Percentiles rank a stretch among this genome's conserved stretches.
phyloP scores from a whole-genome alignment of 2,113 vertebrate genomes.

The Epinephelus cyanopodus region DNA sequence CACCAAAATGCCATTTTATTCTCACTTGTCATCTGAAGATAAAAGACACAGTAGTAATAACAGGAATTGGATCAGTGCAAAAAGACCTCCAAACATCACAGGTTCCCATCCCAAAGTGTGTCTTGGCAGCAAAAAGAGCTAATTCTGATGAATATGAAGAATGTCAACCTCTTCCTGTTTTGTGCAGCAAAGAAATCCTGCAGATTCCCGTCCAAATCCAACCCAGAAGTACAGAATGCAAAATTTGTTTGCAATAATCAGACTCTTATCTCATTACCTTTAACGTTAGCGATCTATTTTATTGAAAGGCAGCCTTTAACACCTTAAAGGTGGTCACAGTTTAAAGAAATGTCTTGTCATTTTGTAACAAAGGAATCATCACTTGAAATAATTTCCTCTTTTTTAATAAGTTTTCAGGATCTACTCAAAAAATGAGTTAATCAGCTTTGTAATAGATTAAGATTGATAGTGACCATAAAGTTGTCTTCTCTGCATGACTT shows the following conservation, averaged over 20 bases:
- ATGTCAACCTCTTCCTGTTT: background rate
- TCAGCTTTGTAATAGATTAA: background rate
- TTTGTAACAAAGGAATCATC: background rate
- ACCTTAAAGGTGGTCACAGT: background rate
- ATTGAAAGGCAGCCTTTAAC: background rate
- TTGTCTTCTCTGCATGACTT: conserved; percentile 1
- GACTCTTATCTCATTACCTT: background rate
- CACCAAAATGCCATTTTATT: background rate
- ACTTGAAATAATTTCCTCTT: background rate
- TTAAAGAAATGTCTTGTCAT: background rate
- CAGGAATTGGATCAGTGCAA: background rate
- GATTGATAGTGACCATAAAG: conserved; percentile 15
- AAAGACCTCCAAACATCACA: background rate
- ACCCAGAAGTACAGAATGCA: background rate
- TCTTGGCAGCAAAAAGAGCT: background rate
- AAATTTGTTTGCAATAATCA: background rate
- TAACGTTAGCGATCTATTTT: background rate
- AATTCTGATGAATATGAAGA: background rate
- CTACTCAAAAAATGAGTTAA: background rate
- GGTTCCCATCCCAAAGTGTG: background rate
- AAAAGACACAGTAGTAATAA: background rate
- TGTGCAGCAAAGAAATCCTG: background rate
- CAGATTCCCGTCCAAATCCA: background rate
- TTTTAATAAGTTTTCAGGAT: background rate
- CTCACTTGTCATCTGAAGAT: background rate